These are phyloP conservation scores for Pedicia rivosa DNA, from an alignment of 2,888 invertebrate species.

Conservation along the genomic window DNA sequence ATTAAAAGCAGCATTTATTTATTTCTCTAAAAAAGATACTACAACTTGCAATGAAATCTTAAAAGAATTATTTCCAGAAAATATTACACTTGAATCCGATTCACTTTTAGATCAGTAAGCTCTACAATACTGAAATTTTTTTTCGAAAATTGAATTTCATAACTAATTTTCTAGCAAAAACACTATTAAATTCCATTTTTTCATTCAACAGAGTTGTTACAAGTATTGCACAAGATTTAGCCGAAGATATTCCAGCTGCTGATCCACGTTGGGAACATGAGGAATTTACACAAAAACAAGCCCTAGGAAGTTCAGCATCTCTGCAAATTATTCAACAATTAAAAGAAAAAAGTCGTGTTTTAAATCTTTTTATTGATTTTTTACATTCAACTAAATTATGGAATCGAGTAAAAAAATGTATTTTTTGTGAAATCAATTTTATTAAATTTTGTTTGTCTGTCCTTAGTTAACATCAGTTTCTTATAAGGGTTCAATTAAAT, in stretches of 20 bases:
- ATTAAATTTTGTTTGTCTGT: slow-evolving; percentile 4
- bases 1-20: slow-evolving; percentile 64
- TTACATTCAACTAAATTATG: slow-evolving; percentile 50
- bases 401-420: slow-evolving; percentile 36
- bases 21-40: slow-evolving; percentile 46
- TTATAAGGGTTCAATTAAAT: slow-evolving; percentile 21
- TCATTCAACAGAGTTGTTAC: slow-evolving; percentile 41
- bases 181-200: slow-evolving; percentile 20
- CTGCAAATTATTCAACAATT: slow-evolving; percentile 75
- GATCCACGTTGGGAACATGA: slow-evolving; percentile 52
- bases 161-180: neutral
- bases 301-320: slow-evolving; percentile 56
- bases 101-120: slow-evolving; percentile 21
- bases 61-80: slow-evolving; percentile 30
- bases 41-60: slow-evolving; percentile 30
- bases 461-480: slow-evolving; percentile 22
- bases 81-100: slow-evolving; percentile 18
- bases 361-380: slow-evolving; percentile 61
- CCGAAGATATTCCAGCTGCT: slow-evolving; percentile 76
- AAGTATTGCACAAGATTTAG: slow-evolving; percentile 54
- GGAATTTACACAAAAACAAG: slow-evolving; percentile 25
- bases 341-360: slow-evolving; percentile 71
- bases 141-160: neutral
- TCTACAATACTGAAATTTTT: neutral
- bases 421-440: neutral